These are phyloP conservation scores for Nemoura dubitans DNA, from an alignment of 2,888 invertebrate species.

Conservation along the genomic window DNA sequence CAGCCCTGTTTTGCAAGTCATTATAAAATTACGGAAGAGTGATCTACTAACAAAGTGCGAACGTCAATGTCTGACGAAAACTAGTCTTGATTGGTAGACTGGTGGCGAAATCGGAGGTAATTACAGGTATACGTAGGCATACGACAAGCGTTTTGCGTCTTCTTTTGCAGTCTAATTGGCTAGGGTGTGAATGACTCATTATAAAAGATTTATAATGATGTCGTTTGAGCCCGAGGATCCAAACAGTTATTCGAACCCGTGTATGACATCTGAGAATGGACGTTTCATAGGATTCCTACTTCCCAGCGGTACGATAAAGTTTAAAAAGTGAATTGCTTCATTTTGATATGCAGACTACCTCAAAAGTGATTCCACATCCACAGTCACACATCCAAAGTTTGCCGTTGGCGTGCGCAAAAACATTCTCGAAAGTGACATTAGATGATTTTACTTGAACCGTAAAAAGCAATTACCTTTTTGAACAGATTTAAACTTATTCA, in stretches of 20 bases:
- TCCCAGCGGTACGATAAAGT: not conserved
- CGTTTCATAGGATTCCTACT: not conserved
- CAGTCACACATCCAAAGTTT: not conserved
- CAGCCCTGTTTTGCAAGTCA: not conserved
- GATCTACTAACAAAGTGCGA: not conserved
- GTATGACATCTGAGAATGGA: not conserved
- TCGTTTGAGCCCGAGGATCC: not conserved
- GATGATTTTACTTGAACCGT: conserved; percentile 33
- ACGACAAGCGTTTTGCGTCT: not conserved
- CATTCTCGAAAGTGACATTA: conserved; percentile 20
- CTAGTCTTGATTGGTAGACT: not conserved
- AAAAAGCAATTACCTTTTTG: conserved; percentile 37
- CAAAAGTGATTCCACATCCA: not conserved
- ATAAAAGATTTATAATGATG: not conserved
- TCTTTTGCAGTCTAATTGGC: not conserved
- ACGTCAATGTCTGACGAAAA: not conserved
- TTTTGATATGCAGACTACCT: not conserved
- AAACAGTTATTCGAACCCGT: not conserved
- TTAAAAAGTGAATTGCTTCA: not conserved
- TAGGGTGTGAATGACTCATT: not conserved
- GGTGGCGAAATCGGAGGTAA: not conserved
- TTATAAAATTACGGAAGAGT: not conserved
- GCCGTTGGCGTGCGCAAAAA: not conserved
- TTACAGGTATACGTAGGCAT: not conserved
- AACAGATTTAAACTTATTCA: conserved; percentile 35